Conservation (phyloP, 2,797 vertebrate genomes). For the Sebastes ruberrimus region DNA sequence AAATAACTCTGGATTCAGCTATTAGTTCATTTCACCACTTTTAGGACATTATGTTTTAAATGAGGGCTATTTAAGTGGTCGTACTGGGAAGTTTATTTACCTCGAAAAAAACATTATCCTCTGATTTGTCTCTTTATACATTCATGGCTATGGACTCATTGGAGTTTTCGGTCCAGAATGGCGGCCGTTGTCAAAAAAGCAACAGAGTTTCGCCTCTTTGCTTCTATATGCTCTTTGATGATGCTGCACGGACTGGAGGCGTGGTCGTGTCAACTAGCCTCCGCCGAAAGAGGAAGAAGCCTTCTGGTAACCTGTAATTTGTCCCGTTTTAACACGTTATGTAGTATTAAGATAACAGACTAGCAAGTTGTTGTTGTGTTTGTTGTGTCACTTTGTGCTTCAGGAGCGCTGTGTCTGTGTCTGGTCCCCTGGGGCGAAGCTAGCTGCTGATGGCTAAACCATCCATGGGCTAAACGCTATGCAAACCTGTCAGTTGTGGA, state of each 20-base stretch:
- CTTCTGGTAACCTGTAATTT: not conserved
- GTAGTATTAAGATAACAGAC: not conserved
- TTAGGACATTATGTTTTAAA: too few species aligned
- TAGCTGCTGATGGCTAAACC: not conserved
- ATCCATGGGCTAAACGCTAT: not conserved
- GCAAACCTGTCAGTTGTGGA: not conserved
- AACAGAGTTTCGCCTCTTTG: not conserved
- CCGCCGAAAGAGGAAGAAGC: not conserved
- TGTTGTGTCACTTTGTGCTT: not conserved
- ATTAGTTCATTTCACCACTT: fast-evolving
- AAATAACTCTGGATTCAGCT: too few species aligned
- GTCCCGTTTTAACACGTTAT: not conserved
- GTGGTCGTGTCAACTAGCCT: not conserved
- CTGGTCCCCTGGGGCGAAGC: not conserved
- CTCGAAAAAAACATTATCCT: too few species aligned
- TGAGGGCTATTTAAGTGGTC: fast-evolving
- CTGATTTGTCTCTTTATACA: too few species aligned
- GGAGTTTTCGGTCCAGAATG: too few species aligned
- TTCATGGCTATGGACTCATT: too few species aligned
- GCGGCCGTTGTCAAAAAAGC: not conserved
- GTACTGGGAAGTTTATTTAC: too few species aligned
- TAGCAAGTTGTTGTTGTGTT: not conserved
- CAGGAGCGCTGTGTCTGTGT: not conserved
- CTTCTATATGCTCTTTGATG: not conserved
- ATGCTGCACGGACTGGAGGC: not conserved